phyloP scores from a whole-genome alignment of 1,140 invertebrate species.

The Manduca sexta region DNA sequence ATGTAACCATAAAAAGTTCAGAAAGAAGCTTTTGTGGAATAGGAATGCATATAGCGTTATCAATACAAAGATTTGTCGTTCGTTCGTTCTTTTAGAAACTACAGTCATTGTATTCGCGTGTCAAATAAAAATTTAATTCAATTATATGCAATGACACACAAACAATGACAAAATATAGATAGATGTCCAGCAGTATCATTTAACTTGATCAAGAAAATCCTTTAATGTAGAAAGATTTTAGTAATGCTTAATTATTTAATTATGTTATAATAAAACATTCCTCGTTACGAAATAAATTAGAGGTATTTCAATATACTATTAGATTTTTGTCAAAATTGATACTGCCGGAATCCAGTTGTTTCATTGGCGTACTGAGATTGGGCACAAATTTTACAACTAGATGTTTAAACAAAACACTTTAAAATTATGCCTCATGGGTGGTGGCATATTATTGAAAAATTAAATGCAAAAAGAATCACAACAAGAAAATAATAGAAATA shows the following conservation, averaged over 20 bases:
- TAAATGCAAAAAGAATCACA: background rate
- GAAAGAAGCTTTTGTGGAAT: too few species aligned
- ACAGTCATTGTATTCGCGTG: too few species aligned
- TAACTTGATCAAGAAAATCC: too few species aligned
- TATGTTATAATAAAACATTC: too few species aligned
- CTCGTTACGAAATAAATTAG: too few species aligned
- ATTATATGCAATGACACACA: background rate
- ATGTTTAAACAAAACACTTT: slow-evolving; percentile 31
- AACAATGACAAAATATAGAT: too few species aligned
- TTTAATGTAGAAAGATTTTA: too few species aligned
- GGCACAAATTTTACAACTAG: slow-evolving; percentile 21
- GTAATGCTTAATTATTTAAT: too few species aligned
- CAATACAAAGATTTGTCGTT: slow-evolving; percentile 10
- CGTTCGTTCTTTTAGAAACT: slow-evolving; percentile 26
- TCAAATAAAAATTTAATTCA: too few species aligned
- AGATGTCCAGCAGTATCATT: too few species aligned
- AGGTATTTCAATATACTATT: background rate
- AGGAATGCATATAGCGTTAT: too few species aligned
- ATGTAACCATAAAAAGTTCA: too few species aligned
- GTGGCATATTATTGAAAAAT: slow-evolving; percentile 10
- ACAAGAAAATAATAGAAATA: background rate
- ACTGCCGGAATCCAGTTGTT: slow-evolving; percentile 2
- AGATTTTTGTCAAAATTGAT: background rate
- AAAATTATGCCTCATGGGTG: slow-evolving; percentile 26
- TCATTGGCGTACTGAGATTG: slow-evolving; percentile 17